Evolutionary conservation across 2,797 vertebrate species (phyloP), one percentile per base, ranked within the genome.

Genomic region (Sparus aurata): DNA sequence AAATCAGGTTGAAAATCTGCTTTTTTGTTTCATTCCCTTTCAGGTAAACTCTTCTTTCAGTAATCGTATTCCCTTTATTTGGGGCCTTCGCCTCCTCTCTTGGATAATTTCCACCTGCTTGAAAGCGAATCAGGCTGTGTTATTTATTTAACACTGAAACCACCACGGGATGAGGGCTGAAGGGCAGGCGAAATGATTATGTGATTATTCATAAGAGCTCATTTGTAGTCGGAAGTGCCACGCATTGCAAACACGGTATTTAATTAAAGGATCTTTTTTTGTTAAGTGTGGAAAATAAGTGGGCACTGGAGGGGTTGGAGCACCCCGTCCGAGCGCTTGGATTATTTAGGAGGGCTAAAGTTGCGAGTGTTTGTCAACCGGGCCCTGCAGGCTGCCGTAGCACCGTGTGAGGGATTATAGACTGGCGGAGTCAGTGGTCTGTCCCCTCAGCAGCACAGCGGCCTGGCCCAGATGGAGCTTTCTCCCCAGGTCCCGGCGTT

Each of bases 391-490:
- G 77, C 76, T 82, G 75, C 75, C n/a, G 30, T 49, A 77, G 82
- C 77, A 43, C 81, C 73, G 27, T 73, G 70, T 89, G 91, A 91
- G 79, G 86, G 91, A 93, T 96, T 94, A 95, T 95, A 94, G 95
- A 96, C 93, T 91, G 93, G 92, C 92, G 85, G 91, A 94, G 92
- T 95, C 96, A 95, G 93, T 86, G 94, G 87, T 87, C 94, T 89
- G 93, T 95, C 93, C 92, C 89, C 93, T 89, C 94, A 93, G 92
- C 91, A 54, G 65, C 49, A 61, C 85, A 86, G 73, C 58, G 62
- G 81, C 80, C 85, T 88, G 85, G 92, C 94, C 94, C 95, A 96
- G 94, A 97, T 96, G 96, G 96, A 94, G 93, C 92, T 93, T 91
- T 87, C 93, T 96, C 95, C 95, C 93, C 94, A 86, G 95, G 93